phyloP scores from a whole-genome alignment of 1,140 invertebrate genomes.

The Oppia nitens region DNA sequence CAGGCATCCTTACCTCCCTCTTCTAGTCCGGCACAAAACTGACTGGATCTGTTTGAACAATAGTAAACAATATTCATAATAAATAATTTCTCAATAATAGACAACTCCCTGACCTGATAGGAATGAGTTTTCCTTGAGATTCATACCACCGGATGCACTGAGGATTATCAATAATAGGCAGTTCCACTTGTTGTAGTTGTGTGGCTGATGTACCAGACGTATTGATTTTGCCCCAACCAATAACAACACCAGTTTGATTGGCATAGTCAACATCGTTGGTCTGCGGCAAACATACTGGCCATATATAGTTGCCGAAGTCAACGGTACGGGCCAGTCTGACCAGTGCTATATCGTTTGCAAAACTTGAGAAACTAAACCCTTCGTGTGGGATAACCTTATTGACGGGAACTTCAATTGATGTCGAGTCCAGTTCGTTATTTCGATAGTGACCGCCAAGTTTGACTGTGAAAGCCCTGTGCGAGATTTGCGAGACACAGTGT shows the following conservation, averaged over 20 bases:
- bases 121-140: conserved; percentile 30
- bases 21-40: conserved; percentile 26
- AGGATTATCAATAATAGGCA: conserved; percentile 53
- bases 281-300: conserved; percentile 51
- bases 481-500: conserved; percentile 48
- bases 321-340: conserved; percentile 41
- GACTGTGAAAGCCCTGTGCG: conserved; percentile 12
- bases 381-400: conserved; percentile 16
- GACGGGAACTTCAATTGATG: not conserved
- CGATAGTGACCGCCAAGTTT: conserved; percentile 33
- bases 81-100: not conserved
- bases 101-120: conserved; percentile 25
- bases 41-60: conserved; percentile 19
- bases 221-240: conserved; percentile 25
- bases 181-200: conserved; percentile 51
- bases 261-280: conserved; percentile 8
- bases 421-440: conserved; percentile 20
- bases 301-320: conserved; percentile 43
- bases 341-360: conserved; percentile 46
- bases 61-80: too few species aligned
- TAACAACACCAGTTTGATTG: conserved; percentile 4
- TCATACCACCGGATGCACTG: conserved; percentile 54
- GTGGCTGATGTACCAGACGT: conserved; percentile 12
- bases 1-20: conserved; percentile 34
- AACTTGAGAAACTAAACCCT: conserved; percentile 35